Percentiles rank a stretch among this genome's conserved stretches.
Evolutionary conservation across 2,113 vertebrate genomes (phyloP).

Genomic region (Tretioscincus oriximinensis): DNA sequence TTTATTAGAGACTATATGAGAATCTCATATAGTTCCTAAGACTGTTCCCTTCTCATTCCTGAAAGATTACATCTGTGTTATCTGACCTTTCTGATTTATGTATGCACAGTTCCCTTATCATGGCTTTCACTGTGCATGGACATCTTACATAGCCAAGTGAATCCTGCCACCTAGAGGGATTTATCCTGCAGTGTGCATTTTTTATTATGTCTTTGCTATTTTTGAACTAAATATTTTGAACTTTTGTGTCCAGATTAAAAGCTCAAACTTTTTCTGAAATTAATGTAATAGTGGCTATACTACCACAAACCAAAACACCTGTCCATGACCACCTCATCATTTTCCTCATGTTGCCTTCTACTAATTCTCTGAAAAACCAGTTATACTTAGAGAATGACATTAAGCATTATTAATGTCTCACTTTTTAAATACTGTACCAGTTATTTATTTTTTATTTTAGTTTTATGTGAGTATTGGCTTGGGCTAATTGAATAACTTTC

Average conservation of each 20-base stretch:
- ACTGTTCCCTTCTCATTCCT: not conserved
- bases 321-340: not conserved
- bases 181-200: not conserved
- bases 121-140: constrained; percentile 19
- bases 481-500: not conserved
- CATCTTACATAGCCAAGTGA: constrained; percentile 8
- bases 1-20: no score
- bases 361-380: not conserved
- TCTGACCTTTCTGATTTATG: not conserved
- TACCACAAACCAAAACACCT: not conserved
- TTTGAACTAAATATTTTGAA: not conserved
- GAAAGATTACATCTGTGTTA: not conserved
- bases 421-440: not conserved
- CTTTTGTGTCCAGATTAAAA: not conserved
- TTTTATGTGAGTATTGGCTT: not conserved
- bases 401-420: not conserved
- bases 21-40: no score
- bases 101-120: accelerated
- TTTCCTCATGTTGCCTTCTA: constrained; percentile 4
- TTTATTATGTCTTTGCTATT: not conserved
- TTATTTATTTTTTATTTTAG: not conserved
- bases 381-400: no score
- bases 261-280: not conserved
- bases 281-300: not conserved
- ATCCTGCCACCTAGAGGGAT: constrained; percentile 37